Conservation (phyloP, 2,888 invertebrate genomes). For the Acanthosoma haemorrhoidale region DNA sequence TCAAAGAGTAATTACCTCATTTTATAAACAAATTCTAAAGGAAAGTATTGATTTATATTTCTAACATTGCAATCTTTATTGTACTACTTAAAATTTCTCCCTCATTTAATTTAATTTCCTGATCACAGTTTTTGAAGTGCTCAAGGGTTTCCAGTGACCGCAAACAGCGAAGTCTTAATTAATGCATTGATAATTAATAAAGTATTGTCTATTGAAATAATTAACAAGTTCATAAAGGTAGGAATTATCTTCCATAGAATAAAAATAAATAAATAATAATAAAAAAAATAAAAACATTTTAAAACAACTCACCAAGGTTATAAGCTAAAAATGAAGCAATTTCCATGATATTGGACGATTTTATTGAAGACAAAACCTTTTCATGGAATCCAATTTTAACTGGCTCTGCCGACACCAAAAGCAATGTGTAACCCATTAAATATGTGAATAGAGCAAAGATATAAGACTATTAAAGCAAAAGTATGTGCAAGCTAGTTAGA, state of each 20-base stretch:
- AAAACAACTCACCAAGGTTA: constrained; percentile 36
- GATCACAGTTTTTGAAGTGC: too few species aligned
- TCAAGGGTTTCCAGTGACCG: too few species aligned
- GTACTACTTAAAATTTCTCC: too few species aligned
- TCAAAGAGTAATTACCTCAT: too few species aligned
- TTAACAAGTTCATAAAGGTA: not conserved
- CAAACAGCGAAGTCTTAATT: too few species aligned
- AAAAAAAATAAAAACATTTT: constrained; percentile 18
- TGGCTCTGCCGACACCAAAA: constrained; percentile 39
- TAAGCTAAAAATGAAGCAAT: constrained; percentile 34
- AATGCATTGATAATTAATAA: not conserved
- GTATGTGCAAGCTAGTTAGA: not conserved
- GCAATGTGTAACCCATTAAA: constrained; percentile 24
- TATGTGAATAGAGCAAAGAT: not conserved
- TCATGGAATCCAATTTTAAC: constrained; percentile 36
- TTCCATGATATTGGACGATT: constrained; percentile 38
- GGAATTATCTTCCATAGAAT: not conserved
- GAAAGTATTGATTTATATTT: too few species aligned
- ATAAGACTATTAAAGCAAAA: constrained; percentile 2
- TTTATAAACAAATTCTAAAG: too few species aligned
- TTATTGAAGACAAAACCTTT: constrained; percentile 38
- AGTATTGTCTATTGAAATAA: not conserved
- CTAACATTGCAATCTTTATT: too few species aligned
- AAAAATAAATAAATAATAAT: constrained; percentile 16
- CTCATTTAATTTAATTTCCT: too few species aligned